These are phyloP conservation scores for Montipora capricornis DNA, from an alignment of 64 coral and sea anemone species.

Conservation along the genomic window DNA sequence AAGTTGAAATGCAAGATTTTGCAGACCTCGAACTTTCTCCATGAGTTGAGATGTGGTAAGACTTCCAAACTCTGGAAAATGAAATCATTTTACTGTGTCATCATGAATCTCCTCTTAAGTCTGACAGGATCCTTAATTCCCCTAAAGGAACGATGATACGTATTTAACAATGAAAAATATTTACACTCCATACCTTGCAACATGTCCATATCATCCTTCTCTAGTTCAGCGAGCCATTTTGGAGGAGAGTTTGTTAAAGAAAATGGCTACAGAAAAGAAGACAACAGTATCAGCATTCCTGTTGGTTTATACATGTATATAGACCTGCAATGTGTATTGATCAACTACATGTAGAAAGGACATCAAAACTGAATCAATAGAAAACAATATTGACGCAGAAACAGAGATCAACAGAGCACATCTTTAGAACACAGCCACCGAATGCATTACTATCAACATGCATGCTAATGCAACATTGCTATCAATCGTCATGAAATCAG, in stretches of 20 bases:
- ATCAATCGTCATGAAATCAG: too few relatives aligned
- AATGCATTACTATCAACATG: too few relatives aligned
- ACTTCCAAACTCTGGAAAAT: conserved; percentile 91
- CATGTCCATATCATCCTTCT: conserved; percentile 98
- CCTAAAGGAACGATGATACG: neutral
- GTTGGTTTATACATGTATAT: too few relatives aligned
- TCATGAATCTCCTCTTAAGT: neutral
- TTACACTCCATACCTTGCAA: conserved; percentile 73
- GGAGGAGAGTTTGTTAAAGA: conserved; percentile 83
- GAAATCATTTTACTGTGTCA: neutral
- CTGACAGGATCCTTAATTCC: neutral
- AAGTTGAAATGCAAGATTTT: conserved; percentile 98
- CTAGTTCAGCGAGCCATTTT: conserved; percentile 86
- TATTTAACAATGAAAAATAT: neutral
- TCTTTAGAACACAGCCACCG: too few relatives aligned
- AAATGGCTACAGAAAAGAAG: conserved; percentile 69
- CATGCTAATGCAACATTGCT: too few relatives aligned
- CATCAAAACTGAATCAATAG: too few relatives aligned
- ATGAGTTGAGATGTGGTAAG: conserved; percentile 93
- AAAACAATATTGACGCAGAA: too few relatives aligned
- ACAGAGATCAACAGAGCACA: too few relatives aligned
- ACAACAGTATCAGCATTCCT: neutral
- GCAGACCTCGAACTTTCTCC: conserved; percentile 98
- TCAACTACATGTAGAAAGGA: too few relatives aligned
- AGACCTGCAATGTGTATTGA: too few relatives aligned